Percentiles rank a stretch among this genome's conserved stretches.
These are phyloP conservation scores for Myiotriccus ornatus DNA, from an alignment of 2,797 vertebrate species.

Conservation along the genomic window DNA sequence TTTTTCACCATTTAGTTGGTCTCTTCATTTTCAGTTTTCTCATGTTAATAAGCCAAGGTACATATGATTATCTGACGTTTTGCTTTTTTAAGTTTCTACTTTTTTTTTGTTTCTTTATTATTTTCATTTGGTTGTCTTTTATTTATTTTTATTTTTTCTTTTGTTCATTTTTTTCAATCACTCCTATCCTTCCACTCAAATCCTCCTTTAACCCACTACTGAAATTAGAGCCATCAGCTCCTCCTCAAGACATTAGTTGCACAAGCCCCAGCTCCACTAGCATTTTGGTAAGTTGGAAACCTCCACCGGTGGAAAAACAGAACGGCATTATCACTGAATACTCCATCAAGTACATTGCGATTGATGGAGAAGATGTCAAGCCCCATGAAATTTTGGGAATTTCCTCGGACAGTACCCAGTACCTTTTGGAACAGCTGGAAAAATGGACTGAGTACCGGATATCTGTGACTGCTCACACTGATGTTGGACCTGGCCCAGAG, in stretches of 20 bases:
- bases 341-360: conserved; percentile 86
- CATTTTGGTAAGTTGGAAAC: conserved; percentile 99
- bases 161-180: conserved; percentile 86
- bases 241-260: conserved; percentile 95
- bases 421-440: conserved; percentile 98
- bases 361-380: conserved; percentile 88
- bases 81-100: conserved; percentile 66
- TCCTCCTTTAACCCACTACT: conserved; percentile 81
- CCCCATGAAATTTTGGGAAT: conserved; percentile 84
- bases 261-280: conserved; percentile 96
- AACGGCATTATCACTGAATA: conserved; percentile 95
- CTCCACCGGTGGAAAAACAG: conserved; percentile 90
- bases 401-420: conserved; percentile 86
- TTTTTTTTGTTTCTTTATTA: not conserved
- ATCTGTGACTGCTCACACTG: conserved; percentile 93
- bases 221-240: conserved; percentile 95
- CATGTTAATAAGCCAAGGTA: conserved; percentile 85
- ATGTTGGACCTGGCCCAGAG: conserved; percentile 95
- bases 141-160: conserved; percentile 85
- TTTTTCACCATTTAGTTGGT: conserved; percentile 78
- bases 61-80: conserved; percentile 64
- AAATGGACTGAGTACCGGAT: conserved; percentile 99
- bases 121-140: conserved; percentile 74
- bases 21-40: conserved; percentile 77
- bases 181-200: conserved; percentile 85